These are phyloP conservation scores for Hozukius guyotensis DNA, from an alignment of 2,797 vertebrate species.

Conservation along the genomic window DNA sequence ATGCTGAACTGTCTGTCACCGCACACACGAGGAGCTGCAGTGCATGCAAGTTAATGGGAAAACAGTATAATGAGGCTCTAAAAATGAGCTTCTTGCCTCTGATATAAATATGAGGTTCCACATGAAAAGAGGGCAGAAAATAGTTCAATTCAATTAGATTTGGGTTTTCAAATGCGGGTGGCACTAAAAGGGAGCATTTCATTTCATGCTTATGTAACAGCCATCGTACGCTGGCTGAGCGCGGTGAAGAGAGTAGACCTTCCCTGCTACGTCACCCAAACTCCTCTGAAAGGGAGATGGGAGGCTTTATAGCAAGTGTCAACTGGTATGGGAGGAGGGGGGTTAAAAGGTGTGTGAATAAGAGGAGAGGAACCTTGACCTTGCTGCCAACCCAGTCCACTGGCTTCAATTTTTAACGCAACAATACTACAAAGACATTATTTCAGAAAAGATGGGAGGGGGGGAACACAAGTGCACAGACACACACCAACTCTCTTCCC, in stretches of 20 bases:
- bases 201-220: conserved; percentile 74
- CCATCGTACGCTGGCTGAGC: conserved; percentile 37
- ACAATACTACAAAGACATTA: conserved; percentile 18
- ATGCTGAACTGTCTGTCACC: conserved; percentile 63
- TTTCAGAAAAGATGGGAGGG: conserved; percentile 1
- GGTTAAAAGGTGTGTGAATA: conserved; percentile 19
- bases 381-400: conserved; percentile 30
- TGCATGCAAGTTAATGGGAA: conserved; percentile 57
- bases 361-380: conserved; percentile 40
- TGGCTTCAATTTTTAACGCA: conserved; percentile 21
- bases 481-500: conserved; percentile 34
- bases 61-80: conserved; percentile 67
- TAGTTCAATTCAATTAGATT: conserved; percentile 72
- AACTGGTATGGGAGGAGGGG: background rate
- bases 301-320: conserved; percentile 34
- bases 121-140: conserved; percentile 64
- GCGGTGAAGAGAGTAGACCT: conserved; percentile 37
- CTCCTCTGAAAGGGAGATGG: conserved; percentile 47
- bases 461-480: background rate
- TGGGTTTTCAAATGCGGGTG: conserved; percentile 61
- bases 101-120: conserved; percentile 65
- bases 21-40: conserved; percentile 36
- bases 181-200: conserved; percentile 62
- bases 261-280: conserved; percentile 60
- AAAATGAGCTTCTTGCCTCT: conserved; percentile 60